Conservation (phyloP, 2,113 vertebrate species). For the Emydocephalus ijimae region DNA sequence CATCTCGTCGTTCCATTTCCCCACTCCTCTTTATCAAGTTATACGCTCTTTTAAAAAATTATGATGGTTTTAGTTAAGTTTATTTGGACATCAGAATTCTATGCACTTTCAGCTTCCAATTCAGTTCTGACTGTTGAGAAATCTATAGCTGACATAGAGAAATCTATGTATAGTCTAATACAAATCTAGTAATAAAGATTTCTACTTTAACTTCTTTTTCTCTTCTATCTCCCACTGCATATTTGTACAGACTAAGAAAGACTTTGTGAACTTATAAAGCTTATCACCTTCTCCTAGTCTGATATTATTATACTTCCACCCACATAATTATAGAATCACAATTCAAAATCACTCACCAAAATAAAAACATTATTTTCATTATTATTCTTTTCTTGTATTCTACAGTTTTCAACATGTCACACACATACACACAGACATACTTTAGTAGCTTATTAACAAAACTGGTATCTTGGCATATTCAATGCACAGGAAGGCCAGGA, state of each 20-base stretch:
- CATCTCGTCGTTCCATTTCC: neutral
- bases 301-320: neutral
- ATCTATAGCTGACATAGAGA: neutral
- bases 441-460: neutral
- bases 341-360: neutral
- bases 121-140: neutral
- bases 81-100: neutral
- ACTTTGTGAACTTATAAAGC: neutral
- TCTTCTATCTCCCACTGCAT: neutral
- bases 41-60: neutral
- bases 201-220: neutral
- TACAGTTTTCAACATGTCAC: neutral
- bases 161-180: neutral
- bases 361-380: neutral
- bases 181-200: neutral
- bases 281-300: neutral
- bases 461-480: neutral
- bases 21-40: neutral
- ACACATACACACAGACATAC: neutral
- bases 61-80: neutral
- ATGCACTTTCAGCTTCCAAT: neutral
- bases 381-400: neutral
- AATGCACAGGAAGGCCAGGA: neutral
- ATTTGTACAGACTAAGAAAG: neutral
- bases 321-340: neutral